These are phyloP conservation scores for Xenopus laevis DNA, from an alignment of 2,113 vertebrate genomes.

Conservation along the genomic window DNA sequence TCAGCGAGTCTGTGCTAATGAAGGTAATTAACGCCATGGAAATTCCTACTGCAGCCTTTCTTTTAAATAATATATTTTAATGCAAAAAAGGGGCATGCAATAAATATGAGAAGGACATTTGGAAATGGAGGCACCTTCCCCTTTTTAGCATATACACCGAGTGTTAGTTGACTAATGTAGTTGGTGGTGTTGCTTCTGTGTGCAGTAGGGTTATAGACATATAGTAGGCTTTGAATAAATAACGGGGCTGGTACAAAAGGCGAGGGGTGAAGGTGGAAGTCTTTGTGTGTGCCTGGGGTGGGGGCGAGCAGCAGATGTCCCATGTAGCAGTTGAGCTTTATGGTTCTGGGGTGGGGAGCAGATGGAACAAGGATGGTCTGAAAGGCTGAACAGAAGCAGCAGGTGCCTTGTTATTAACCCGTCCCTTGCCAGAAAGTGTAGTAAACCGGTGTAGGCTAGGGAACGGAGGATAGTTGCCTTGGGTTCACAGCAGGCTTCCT, in stretches of 20 bases:
- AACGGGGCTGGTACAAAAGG: background rate
- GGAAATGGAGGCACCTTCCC: too few relatives aligned
- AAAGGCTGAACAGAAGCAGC: constrained; percentile 2
- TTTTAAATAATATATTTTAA: constrained; percentile 29
- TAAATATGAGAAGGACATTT: too few relatives aligned
- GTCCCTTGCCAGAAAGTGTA: background rate
- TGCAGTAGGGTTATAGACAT: background rate
- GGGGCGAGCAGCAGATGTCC: constrained; percentile 43
- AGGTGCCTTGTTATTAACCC: constrained; percentile 19
- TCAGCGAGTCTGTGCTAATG: constrained; percentile 98
- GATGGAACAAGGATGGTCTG: constrained; percentile 25
- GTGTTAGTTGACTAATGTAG: too few relatives aligned
- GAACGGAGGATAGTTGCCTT: too few relatives aligned
- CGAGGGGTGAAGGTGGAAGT: constrained; percentile 22
- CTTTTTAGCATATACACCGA: too few relatives aligned
- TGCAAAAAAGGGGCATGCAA: too few relatives aligned
- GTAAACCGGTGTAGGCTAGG: too few relatives aligned
- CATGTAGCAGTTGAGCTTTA: constrained; percentile 36
- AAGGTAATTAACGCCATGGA: constrained; percentile 75
- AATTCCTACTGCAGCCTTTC: too few relatives aligned
- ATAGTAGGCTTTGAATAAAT: background rate
- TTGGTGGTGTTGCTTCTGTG: too few relatives aligned
- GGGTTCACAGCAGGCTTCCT: too few relatives aligned
- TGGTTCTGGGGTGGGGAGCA: constrained; percentile 29
- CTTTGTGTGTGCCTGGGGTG: constrained; percentile 2